Evolutionary conservation across 2,113 vertebrate genomes (phyloP).

Genomic region (Gasterosteus aculeatus): DNA sequence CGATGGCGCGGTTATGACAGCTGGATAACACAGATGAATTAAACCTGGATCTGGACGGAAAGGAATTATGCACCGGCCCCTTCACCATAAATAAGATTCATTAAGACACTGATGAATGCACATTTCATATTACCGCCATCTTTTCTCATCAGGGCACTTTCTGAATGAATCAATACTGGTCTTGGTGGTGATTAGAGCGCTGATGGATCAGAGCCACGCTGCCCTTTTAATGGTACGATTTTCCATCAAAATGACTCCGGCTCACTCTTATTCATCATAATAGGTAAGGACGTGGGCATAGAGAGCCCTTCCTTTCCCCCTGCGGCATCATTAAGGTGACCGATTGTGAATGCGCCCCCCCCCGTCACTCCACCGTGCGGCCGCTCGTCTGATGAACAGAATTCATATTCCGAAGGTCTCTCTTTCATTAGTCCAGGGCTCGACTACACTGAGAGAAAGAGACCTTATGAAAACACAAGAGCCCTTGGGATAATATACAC

Average conservation of each 20-base stretch:
- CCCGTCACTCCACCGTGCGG: conserved; percentile 66
- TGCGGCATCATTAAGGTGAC: conserved; percentile 71
- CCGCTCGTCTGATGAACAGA: conserved; percentile 64
- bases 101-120: conserved; percentile 74
- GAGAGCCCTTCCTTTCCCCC: conserved; percentile 68
- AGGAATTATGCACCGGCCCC: conserved; percentile 63
- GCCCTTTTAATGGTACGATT: conserved; percentile 76
- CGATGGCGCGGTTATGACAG: conserved; percentile 40
- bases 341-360: conserved; percentile 63
- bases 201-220: conserved; percentile 78
- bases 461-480: conserved; percentile 70
- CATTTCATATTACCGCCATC: conserved; percentile 72
- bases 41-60: conserved; percentile 50
- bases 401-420: conserved; percentile 68
- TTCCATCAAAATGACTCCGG: conserved; percentile 78
- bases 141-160: conserved; percentile 78
- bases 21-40: conserved; percentile 45
- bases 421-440: conserved; percentile 69
- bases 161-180: conserved; percentile 80
- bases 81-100: conserved; percentile 79
- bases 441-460: conserved; percentile 62
- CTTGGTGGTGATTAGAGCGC: conserved; percentile 74
- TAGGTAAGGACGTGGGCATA: conserved; percentile 73
- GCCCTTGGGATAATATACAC: conserved; percentile 69
- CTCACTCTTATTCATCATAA: conserved; percentile 78